Evolutionary conservation across 2,797 vertebrate genomes (phyloP), one percentile per base, ranked within the genome.

Genomic region (Pogoniulus pusillus): DNA sequence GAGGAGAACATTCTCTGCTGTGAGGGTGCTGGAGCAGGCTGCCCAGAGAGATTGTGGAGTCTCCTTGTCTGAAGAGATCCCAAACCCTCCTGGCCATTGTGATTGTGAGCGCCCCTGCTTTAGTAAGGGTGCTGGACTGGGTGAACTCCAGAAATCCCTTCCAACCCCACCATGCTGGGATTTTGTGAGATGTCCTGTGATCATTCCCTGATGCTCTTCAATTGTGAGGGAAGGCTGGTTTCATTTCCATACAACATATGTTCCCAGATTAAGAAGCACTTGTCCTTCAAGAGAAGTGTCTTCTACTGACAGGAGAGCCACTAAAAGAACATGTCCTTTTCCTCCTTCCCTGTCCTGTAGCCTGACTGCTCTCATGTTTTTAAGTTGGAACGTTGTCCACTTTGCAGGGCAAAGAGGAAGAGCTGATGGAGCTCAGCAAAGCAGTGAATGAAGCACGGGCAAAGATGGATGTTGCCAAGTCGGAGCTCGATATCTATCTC

Each of bases 401-500:
- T 93, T 82, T 93, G 91, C 93, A 98, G 99, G 96, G 79, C 90
- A 98, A 97, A 96, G 99, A 99, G 96, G 98, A 98, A 54, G 98
- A 99, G 96, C 98, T 99, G 45, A 97, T 99, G 98, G 98, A 98
- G 91, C 97, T 99, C 32, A 99, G 98, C 64, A 99, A 98, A 96
- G 97, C 94, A 2, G 98, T 99, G 87, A 98, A 98, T 20, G 98
- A 99, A 97, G 98, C 98, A 0, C 98, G 98, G 27, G 99, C 99
- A 27, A 97, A 96, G 59, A 98, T 98, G 98, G 98, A 99, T 12
- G 94, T 99, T 4, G 98, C 98, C 16, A 99, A 99, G 45, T 98
- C 98, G 0, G 99, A 99, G 96, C 97, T 99, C 20, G 98, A 99
- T 91, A 98, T 99, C 86, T 99, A 99, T 91, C 98, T 99, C 26